Evolutionary conservation across 2,113 vertebrate species (phyloP).

Genomic region (Todiramphus chloris): DNA sequence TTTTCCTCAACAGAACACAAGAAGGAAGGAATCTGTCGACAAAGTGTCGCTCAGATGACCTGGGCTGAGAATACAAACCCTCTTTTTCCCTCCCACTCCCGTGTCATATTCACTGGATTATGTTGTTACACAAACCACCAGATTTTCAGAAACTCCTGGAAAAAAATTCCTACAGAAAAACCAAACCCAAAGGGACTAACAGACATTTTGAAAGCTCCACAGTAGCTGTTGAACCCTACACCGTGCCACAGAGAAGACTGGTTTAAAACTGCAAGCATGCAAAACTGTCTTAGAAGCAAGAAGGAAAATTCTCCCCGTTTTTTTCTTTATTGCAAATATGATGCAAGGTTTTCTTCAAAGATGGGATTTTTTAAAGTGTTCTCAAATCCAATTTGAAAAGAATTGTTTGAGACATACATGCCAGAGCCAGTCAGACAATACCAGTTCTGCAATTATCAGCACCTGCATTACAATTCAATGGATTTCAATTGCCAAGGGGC

Average conservation of each 20-base stretch:
- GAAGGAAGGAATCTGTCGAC: background rate
- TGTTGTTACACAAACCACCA: background rate
- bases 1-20: background rate
- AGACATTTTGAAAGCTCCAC: background rate
- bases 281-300: background rate
- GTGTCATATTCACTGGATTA: background rate
- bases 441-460: slow-evolving; percentile 57
- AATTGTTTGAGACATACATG: slow-evolving; percentile 26
- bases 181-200: background rate
- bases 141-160: background rate
- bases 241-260: background rate
- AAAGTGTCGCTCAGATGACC: background rate
- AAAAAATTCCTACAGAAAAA: background rate
- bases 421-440: slow-evolving; percentile 44
- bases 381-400: slow-evolving; percentile 58
- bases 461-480: slow-evolving; percentile 73
- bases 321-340: background rate
- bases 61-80: background rate
- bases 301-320: background rate
- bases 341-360: slow-evolving; percentile 9
- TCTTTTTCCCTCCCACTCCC: background rate
- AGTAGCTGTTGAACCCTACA: background rate
- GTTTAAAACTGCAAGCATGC: background rate
- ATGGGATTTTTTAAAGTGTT: background rate
- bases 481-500: slow-evolving; percentile 64